Evolutionary conservation across 2,113 vertebrate genomes (phyloP), one percentile per base, ranked within the genome.

Genomic region (Macaca mulatta): DNA sequence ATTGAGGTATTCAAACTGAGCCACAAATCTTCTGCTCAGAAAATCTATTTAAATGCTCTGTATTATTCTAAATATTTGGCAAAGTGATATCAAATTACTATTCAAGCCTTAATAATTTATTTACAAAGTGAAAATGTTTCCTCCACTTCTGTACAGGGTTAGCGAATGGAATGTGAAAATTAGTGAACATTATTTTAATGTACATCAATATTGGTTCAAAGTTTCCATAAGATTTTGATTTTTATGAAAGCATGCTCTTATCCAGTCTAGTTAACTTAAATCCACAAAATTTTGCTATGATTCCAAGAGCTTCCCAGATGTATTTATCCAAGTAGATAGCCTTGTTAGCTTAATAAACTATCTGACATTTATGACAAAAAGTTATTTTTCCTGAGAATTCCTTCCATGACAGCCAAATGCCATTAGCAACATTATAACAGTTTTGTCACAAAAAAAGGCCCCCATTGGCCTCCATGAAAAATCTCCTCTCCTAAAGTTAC

Each of bases 381-480:
- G 5, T 27, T 69, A 2, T 30, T 96, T 97, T 64, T 22, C 45
- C 22, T 90, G 38, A 96, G 6, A 61, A 86, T 79, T 61, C 4
- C 20, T 82, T 2, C 18, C 10, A 4, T 22, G 22, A 12, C 10
- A 45, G 13, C 30, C 38, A 55, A 3, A 48, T 11, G 10, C 6
- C 18, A 32, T 48, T 83, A 38, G 10, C 2, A 88, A 2, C 10
- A 23, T 35, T 30, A n/a, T 81, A 32, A 69, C 14, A 48, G 35
- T 35, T 22, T 59, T 48, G 32, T 18, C 22, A 55, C 9, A 48
- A 3, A 59, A 78, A 75, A 79, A 7, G 35, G 14, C 2, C 17
- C 9, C n/a, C 67, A 38, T 2, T n/a, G 16, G 16, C 27, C 9
- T 30, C 12, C 16, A 23, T 3, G 43, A 59, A 80, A 91, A 16